Percentiles rank a stretch among this genome's conserved stretches.
These are phyloP conservation scores for Brachionus calyciflorus DNA, from an alignment of 1,140 invertebrate species.

Conservation along the genomic window DNA sequence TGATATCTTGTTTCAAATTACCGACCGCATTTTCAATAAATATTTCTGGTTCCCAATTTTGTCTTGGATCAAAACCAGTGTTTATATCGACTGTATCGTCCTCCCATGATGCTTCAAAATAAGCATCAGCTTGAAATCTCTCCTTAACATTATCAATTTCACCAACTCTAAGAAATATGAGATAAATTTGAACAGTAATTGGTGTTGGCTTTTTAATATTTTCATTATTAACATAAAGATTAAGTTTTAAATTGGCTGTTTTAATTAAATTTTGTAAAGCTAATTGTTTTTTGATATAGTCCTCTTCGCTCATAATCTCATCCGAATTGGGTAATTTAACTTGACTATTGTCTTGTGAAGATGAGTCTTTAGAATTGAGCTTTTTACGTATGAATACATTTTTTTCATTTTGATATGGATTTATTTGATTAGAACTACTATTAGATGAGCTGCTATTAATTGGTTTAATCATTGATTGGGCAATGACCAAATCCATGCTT, in stretches of 20 bases:
- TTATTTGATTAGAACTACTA: too few species aligned
- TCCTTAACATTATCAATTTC: constrained; percentile 47
- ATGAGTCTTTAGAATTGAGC: neutral
- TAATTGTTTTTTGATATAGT: neutral
- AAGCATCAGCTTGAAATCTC: constrained; percentile 32
- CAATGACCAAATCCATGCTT: constrained; percentile 14
- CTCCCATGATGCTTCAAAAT: constrained; percentile 44
- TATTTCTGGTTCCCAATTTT: constrained; percentile 37
- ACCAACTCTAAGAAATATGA: constrained; percentile 41
- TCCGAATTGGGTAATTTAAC: neutral
- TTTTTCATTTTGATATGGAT: neutral
- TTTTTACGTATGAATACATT: constrained; percentile 17
- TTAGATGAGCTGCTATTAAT: too few species aligned
- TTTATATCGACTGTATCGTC: neutral
- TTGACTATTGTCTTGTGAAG: neutral
- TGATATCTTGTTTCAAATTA: constrained; percentile 42
- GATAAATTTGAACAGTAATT: constrained; percentile 29
- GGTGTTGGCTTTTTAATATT: constrained; percentile 31
- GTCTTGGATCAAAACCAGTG: neutral
- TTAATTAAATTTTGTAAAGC: constrained; percentile 16
- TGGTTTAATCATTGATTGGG: constrained; percentile 19
- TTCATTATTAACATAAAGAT: constrained; percentile 42
- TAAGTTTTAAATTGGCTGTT: constrained; percentile 32
- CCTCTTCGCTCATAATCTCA: neutral
- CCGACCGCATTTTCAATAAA: constrained; percentile 46